Evolutionary conservation across 2,797 vertebrate species (phyloP).

Genomic region (Nannoperca obscura): DNA sequence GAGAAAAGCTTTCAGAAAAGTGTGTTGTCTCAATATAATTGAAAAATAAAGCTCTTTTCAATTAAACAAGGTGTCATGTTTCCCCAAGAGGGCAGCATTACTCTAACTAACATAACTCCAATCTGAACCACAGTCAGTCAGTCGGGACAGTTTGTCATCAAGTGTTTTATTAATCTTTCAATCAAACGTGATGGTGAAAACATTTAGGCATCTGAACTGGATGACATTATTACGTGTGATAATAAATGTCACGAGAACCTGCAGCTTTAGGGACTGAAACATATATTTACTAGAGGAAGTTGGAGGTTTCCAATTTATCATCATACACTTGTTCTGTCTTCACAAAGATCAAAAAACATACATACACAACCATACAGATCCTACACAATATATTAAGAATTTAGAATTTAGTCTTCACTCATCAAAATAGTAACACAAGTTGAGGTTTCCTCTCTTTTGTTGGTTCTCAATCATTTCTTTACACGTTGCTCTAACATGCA

Average conservation of each 20-base stretch:
- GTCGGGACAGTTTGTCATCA: background rate
- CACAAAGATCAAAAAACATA: background rate
- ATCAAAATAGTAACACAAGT: constrained; percentile 18
- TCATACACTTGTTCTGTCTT: background rate
- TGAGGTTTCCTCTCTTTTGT: background rate
- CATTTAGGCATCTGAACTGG: background rate
- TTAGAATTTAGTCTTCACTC: background rate
- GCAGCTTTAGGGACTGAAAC: background rate
- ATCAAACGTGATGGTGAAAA: background rate
- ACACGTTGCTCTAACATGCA: background rate
- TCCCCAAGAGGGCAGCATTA: constrained; percentile 60
- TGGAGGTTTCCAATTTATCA: background rate
- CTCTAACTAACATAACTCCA: background rate
- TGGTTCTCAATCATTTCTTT: background rate
- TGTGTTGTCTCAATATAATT: constrained; percentile 73
- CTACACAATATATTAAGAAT: constrained; percentile 36
- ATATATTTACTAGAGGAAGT: background rate
- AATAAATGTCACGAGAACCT: background rate
- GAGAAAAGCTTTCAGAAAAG: constrained; percentile 69
- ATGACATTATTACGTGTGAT: background rate
- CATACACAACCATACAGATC: background rate
- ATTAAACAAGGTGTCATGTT: constrained; percentile 25
- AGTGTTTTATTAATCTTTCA: constrained; percentile 8
- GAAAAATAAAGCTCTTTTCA: constrained; percentile 76
- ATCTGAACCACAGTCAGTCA: background rate